A percentile compares a stretch with the other conserved stretches of the same genome.
Conservation (phyloP, 2,113 vertebrate species). For the Paramisgurnus dabryanus region DNA sequence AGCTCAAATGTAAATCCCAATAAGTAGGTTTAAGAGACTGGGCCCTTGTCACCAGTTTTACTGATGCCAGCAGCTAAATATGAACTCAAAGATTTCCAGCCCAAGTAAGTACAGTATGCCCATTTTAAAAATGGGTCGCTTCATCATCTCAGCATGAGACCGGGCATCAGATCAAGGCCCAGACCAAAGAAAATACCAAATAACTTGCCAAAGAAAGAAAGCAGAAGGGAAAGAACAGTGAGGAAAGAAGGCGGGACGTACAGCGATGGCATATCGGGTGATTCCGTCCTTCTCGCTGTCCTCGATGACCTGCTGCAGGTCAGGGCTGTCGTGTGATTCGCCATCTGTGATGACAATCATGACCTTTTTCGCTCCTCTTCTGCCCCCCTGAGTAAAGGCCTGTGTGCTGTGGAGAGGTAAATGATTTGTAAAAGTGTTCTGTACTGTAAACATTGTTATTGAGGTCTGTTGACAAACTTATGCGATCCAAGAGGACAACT, state of each 20-base stretch:
- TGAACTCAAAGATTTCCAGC: constrained; percentile 39
- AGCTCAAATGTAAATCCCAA: constrained; percentile 5
- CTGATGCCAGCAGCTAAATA: constrained; percentile 32
- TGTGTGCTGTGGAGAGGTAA: constrained; percentile 66
- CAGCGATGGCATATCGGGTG: constrained; percentile 93
- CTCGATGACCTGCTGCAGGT: constrained; percentile 85
- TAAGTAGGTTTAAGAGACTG: constrained; percentile 8
- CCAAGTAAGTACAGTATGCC: constrained; percentile 7
- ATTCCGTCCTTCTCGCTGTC: constrained; percentile 89
- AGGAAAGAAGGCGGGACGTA: constrained; percentile 51
- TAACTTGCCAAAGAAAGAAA: background rate
- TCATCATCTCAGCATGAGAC: constrained; percentile 18
- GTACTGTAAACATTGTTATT: background rate
- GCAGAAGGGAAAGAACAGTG: background rate
- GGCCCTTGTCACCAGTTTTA: constrained; percentile 21
- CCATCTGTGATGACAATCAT: constrained; percentile 99
- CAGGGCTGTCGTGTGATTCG: constrained; percentile 93
- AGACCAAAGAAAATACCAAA: constrained; percentile 3
- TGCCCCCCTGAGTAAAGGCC: constrained; percentile 88
- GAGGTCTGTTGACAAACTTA: background rate
- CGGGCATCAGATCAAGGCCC: constrained; percentile 30
- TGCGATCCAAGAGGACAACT: background rate
- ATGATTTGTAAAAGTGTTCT: background rate
- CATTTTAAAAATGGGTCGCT: constrained; percentile 20
- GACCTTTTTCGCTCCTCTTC: constrained; percentile 91